A percentile compares a stretch with the other conserved stretches of the same genome.
Evolutionary conservation across 2,888 invertebrate genomes (phyloP).

Genomic region (Leptodirus hochenwartii): DNA sequence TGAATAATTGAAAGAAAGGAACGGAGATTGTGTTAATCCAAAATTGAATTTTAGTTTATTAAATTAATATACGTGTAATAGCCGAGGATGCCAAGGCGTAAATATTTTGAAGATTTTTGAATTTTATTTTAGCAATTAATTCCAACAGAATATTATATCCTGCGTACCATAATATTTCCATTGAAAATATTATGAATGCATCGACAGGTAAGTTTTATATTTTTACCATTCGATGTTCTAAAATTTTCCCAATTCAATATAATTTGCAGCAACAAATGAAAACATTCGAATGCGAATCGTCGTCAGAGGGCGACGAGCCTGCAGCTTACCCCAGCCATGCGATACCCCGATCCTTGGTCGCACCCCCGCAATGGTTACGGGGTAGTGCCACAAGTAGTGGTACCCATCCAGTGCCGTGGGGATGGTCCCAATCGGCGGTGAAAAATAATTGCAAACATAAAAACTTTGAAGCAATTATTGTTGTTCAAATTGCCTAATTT

Average conservation of each 20-base stretch:
- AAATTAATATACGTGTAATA: too few relatives aligned
- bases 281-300: conserved; percentile 28
- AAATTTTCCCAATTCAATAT: neutral
- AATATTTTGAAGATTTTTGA: too few relatives aligned
- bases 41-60: too few relatives aligned
- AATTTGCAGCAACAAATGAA: conserved; percentile 22
- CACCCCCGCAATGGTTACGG: conserved; percentile 25
- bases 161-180: too few relatives aligned
- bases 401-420: conserved; percentile 25
- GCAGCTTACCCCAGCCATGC: conserved; percentile 25
- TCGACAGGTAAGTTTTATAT: too few relatives aligned
- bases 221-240: conserved; percentile 4
- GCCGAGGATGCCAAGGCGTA: too few relatives aligned
- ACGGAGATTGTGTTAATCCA: too few relatives aligned
- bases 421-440: conserved; percentile 26
- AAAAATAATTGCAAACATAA: too few relatives aligned
- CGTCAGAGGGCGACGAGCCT: conserved; percentile 27
- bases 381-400: conserved; percentile 18
- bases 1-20: too few relatives aligned
- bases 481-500: neutral
- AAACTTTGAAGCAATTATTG: neutral
- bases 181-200: too few relatives aligned
- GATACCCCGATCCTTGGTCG: conserved; percentile 24
- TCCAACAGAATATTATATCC: too few relatives aligned
- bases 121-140: too few relatives aligned